Base-by-base conservation (phyloP, 2,888 invertebrate genomes). In the Cremastobaeus sp. region DNA sequence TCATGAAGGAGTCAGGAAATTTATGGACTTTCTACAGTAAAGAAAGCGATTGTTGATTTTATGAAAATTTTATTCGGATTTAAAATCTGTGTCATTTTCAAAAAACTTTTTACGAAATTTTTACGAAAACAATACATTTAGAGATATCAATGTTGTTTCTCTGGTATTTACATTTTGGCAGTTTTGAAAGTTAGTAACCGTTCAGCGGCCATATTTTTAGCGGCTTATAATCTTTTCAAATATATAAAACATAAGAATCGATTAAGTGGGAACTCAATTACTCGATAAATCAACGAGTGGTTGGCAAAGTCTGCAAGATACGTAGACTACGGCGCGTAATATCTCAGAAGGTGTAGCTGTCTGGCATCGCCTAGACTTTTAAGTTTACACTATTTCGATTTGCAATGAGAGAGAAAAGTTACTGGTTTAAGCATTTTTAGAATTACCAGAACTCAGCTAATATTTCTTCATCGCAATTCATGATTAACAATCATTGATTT, bases 231-330 rank as follows among this genome's bases (percentile, higher is more conserved):
- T 71, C 64, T 55, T 62, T 59, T 57, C 35, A 50, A 47, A 45
- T 60, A 72, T 62, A 62, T 68, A 48, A 62, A 57, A 39, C 52
- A 41, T 70, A 68, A 62, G 60, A 57, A 73, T 76, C 39, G 47
- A 55, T 77, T 60, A 60, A 72, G 70, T 65, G 75, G 72, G 60
- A 76, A 65, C 74, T 60, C 76, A 77, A 78, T 78, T 75, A 77
- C 55, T 39, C 75, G 65, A 77, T 81, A 78, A 81, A 82, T 82
- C 79, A 77, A 47, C 52, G 71, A 76, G 64, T 68, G 75, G 77
- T 78, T 79, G 79, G 81, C 79, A 79, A 78, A 76, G 71, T 72
- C 57, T 69, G 59, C 77, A 18, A 45, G 43, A 55, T 55, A 52
- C 59, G 59, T 69, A 72, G 57, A 52, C 62, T 54, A 55, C 21